Percentiles rank a stretch among this genome's conserved stretches.
phyloP scores from a whole-genome alignment of 2,113 vertebrate genomes.

The Scartelaos histophorus region DNA sequence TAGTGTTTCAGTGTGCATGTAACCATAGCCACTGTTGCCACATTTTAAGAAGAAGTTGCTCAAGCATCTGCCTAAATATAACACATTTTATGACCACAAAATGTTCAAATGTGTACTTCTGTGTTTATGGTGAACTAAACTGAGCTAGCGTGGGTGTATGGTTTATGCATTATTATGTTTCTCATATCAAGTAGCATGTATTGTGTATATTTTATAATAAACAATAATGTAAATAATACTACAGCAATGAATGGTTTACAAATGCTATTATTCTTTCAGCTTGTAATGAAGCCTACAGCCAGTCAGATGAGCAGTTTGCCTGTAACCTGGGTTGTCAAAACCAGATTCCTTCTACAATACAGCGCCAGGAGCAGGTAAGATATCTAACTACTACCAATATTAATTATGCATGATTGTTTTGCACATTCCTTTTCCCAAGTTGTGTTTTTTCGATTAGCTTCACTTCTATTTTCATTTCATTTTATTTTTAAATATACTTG shows the following conservation, averaged over 20 bases:
- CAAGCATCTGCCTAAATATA: too few relatives aligned
- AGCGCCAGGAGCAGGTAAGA: conserved; percentile 88
- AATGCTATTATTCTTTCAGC: conserved; percentile 73
- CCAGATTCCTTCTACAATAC: conserved; percentile 91
- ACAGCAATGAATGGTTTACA: conserved; percentile 3
- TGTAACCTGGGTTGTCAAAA: conserved; percentile 94
- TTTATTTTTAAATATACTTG: too few relatives aligned
- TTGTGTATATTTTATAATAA: neutral
- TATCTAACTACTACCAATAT: neutral
- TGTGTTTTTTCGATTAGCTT: too few relatives aligned
- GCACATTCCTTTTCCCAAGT: neutral
- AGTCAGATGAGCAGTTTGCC: conserved; percentile 89
- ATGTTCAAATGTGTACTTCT: too few relatives aligned
- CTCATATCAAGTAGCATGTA: neutral
- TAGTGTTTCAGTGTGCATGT: too few relatives aligned
- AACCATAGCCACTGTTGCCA: too few relatives aligned
- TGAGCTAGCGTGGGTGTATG: too few relatives aligned
- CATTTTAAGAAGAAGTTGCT: too few relatives aligned
- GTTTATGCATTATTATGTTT: neutral
- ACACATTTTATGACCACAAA: too few relatives aligned
- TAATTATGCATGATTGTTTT: neutral
- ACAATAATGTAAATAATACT: too few relatives aligned
- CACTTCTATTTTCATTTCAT: too few relatives aligned
- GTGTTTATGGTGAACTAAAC: too few relatives aligned
- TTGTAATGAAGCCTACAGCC: conserved; percentile 92